These are phyloP conservation scores for human DNA, from an alignment of 2,113 vertebrate species.

Conservation along the genomic window GRCh38 chr7:39106001-39106500, in stretches of 20 bases:
- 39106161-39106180: neutral
- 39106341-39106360: neutral
- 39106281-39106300: neutral
- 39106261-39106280: neutral
- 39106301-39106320: neutral
- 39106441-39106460: neutral
- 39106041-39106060: neutral
- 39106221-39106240: neutral
- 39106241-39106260: neutral
- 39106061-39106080: neutral
- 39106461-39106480: neutral
- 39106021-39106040: neutral
- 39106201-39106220: neutral
- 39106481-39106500: neutral
- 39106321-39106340: neutral
- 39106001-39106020: neutral
- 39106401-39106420: neutral
- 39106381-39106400: neutral
- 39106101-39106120: neutral
- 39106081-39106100: neutral
- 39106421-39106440: neutral
- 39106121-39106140: neutral
- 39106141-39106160: neutral
- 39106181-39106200: neutral
- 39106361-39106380: neutral